Evolutionary conservation across 2,888 invertebrate species (phyloP).

Genomic region (Myopa testacea): DNA sequence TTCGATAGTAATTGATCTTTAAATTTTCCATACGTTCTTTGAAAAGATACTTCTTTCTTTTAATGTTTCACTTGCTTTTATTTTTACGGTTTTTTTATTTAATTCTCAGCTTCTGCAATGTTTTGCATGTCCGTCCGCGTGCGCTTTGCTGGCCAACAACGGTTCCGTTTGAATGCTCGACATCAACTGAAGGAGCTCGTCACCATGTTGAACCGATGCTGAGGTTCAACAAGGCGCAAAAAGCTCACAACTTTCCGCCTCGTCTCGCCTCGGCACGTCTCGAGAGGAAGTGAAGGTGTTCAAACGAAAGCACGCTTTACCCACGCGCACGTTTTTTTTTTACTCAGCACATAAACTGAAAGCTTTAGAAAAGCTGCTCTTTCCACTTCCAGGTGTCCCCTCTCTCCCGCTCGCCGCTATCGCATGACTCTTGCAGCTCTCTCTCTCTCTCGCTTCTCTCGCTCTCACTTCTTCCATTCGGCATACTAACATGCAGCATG

Average conservation of each 20-base stretch:
- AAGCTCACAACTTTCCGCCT: constrained; percentile 4
- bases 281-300: background rate
- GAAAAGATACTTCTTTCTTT: background rate
- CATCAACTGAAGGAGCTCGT: constrained; percentile 49
- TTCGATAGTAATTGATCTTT: too few species aligned
- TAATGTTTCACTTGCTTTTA: constrained; percentile 7
- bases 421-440: background rate
- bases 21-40: background rate
- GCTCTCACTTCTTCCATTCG: background rate
- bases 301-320: background rate
- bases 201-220: background rate
- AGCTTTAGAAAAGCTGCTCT: background rate
- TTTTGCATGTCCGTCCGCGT: constrained; percentile 20
- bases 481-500: too few species aligned
- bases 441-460: background rate
- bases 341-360: background rate
- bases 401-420: background rate
- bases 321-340: constrained; percentile 6
- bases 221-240: constrained; percentile 10
- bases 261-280: background rate
- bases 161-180: constrained; percentile 50
- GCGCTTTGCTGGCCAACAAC: constrained; percentile 28
- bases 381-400: background rate
- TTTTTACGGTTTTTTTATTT: background rate
- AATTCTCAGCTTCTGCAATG: constrained; percentile 28